phyloP scores from a whole-genome alignment of 2,888 invertebrate species.

The Empis stercorea region DNA sequence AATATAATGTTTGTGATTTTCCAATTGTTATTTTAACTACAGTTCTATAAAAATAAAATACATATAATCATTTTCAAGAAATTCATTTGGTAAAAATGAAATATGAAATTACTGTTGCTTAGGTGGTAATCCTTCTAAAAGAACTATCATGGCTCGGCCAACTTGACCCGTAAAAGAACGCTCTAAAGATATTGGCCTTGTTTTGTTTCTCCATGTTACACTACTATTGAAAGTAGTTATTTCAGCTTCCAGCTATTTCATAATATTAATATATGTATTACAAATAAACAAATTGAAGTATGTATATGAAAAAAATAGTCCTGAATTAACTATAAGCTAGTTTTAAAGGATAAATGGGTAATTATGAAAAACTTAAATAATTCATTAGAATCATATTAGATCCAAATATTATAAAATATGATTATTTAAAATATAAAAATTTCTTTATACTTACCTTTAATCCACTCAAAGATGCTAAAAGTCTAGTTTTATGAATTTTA shows the following conservation, averaged over 20 bases:
- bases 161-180: slow-evolving; percentile 77
- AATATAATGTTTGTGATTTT: slow-evolving; percentile 84
- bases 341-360: too few relatives aligned
- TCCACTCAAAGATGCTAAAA: slow-evolving; percentile 83
- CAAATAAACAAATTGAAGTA: too few relatives aligned
- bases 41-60: slow-evolving; percentile 45
- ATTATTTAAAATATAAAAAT: too few relatives aligned
- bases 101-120: slow-evolving; percentile 60
- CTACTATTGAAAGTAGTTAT: slow-evolving; percentile 85
- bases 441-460: too few relatives aligned
- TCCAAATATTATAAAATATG: too few relatives aligned
- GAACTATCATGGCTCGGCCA: slow-evolving; percentile 81
- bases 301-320: too few relatives aligned
- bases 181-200: slow-evolving; percentile 55
- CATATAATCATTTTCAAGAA: not conserved
- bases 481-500: slow-evolving; percentile 70
- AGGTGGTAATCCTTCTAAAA: slow-evolving; percentile 81
- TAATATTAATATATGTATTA: not conserved
- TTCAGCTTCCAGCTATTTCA: slow-evolving; percentile 78
- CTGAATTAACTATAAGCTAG: too few relatives aligned
- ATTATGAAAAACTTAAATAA: too few relatives aligned
- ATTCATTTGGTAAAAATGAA: not conserved
- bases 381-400: too few relatives aligned
- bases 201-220: slow-evolving; percentile 78
- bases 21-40: slow-evolving; percentile 88